Evolutionary conservation across 2,113 vertebrate species (phyloP).

Genomic region (Mandrillus leucophaeus): DNA sequence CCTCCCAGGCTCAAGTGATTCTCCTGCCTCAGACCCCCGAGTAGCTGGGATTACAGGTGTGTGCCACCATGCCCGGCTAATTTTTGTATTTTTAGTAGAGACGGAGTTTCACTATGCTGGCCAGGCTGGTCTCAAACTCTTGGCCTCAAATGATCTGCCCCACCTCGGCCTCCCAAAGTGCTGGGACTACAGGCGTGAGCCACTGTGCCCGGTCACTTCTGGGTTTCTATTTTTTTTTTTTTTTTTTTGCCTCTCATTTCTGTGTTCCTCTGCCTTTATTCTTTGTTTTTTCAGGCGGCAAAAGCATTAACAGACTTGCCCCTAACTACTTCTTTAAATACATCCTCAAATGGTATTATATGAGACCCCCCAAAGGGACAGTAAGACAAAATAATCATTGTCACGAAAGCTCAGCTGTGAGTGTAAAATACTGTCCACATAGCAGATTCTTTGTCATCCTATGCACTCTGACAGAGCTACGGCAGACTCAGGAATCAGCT

Average conservation of each 20-base stretch:
- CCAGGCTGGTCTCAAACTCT: no score
- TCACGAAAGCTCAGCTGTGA: neutral
- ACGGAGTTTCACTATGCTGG: no score
- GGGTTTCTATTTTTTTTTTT: neutral
- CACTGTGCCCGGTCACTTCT: neutral
- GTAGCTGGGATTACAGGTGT: no score
- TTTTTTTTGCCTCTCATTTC: neutral
- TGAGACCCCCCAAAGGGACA: neutral
- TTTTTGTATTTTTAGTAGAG: no score
- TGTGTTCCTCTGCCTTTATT: neutral
- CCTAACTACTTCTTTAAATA: neutral
- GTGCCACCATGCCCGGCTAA: no score
- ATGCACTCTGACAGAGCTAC: neutral
- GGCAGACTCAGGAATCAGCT: neutral
- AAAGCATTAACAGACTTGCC: neutral
- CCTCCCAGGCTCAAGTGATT: no score
- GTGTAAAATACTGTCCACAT: neutral
- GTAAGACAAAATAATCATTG: neutral
- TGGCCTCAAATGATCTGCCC: no score
- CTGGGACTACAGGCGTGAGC: no score
- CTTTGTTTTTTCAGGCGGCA: neutral
- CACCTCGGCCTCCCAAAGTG: no score
- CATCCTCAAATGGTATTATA: neutral
- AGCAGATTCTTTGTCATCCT: neutral
- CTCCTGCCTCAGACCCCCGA: no score